Percentiles rank a stretch among this genome's conserved stretches.
Evolutionary conservation across 1,140 invertebrate genomes (phyloP).

Genomic region (Ceratina japonica): DNA sequence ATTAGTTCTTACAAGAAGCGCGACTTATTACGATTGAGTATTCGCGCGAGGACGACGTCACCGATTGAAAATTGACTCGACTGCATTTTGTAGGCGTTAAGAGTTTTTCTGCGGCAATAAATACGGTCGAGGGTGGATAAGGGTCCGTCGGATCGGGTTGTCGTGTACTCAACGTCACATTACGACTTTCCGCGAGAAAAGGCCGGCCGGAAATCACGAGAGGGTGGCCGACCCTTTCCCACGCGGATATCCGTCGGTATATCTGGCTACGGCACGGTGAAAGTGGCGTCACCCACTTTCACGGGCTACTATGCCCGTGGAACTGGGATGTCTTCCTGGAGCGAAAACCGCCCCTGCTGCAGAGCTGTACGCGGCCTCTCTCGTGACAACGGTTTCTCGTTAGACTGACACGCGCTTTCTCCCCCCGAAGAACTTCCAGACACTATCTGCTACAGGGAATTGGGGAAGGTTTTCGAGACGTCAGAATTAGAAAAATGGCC

Average conservation of each 20-base stretch:
- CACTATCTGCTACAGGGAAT: background rate
- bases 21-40: too few species aligned
- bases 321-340: constrained; percentile 26
- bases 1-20: too few species aligned
- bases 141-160: constrained; percentile 43
- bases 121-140: constrained; percentile 7
- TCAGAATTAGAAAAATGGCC: background rate
- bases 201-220: constrained; percentile 55
- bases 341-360: constrained; percentile 10
- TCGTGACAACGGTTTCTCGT: constrained; percentile 74
- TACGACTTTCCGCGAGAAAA: constrained; percentile 53
- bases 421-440: constrained; percentile 19
- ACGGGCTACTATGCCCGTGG: constrained; percentile 38
- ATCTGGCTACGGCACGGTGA: constrained; percentile 33
- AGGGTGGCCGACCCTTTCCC: constrained; percentile 60
- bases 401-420: constrained; percentile 70
- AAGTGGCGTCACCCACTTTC: constrained; percentile 64
- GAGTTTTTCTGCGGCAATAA: constrained; percentile 47
- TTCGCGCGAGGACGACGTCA: too few species aligned
- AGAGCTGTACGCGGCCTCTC: constrained; percentile 55
- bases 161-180: constrained; percentile 55
- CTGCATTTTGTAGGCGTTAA: constrained; percentile 19
- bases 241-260: constrained; percentile 64
- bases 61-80: too few species aligned
- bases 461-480: background rate